Conservation (phyloP, 2,888 invertebrate species). For the Portevinia maculata region DNA sequence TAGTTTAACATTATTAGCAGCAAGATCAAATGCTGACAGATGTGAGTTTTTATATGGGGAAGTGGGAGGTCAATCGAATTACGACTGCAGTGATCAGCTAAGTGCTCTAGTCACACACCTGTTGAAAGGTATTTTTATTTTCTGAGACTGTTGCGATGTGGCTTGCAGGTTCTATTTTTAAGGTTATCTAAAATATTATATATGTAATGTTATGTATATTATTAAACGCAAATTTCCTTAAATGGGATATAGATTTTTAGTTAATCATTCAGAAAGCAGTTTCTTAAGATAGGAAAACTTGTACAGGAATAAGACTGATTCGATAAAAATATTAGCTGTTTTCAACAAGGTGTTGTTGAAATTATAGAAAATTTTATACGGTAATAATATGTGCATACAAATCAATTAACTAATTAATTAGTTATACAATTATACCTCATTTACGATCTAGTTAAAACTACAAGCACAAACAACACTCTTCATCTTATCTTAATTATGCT, state of each 20-base stretch:
- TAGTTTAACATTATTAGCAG: constrained; percentile 32
- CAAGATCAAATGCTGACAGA: constrained; percentile 43
- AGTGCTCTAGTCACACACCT: constrained; percentile 43
- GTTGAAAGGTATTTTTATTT: constrained; percentile 26
- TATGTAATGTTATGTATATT: constrained; percentile 33
- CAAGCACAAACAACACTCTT: too few relatives aligned
- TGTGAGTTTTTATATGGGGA: constrained; percentile 44
- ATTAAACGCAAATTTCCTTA: constrained; percentile 43
- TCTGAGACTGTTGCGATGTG: constrained; percentile 54
- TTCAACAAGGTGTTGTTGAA: too few relatives aligned
- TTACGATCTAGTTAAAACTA: too few relatives aligned
- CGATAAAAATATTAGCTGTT: too few relatives aligned
- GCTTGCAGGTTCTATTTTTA: constrained; percentile 22
- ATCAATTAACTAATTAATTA: too few relatives aligned
- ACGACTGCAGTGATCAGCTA: constrained; percentile 11
- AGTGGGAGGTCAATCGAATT: constrained; percentile 50
- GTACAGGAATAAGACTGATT: neutral
- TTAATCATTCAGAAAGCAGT: constrained; percentile 50
- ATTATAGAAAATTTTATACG: too few relatives aligned
- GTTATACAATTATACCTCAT: too few relatives aligned
- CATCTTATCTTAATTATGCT: too few relatives aligned
- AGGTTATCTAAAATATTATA: too few relatives aligned
- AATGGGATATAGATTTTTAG: constrained; percentile 5
- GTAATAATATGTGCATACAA: too few relatives aligned
- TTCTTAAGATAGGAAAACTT: constrained; percentile 1